Evolutionary conservation across 2,113 vertebrate species (phyloP), one percentile per base, ranked within the genome.

Genomic region (Nannobrachium achirus): DNA sequence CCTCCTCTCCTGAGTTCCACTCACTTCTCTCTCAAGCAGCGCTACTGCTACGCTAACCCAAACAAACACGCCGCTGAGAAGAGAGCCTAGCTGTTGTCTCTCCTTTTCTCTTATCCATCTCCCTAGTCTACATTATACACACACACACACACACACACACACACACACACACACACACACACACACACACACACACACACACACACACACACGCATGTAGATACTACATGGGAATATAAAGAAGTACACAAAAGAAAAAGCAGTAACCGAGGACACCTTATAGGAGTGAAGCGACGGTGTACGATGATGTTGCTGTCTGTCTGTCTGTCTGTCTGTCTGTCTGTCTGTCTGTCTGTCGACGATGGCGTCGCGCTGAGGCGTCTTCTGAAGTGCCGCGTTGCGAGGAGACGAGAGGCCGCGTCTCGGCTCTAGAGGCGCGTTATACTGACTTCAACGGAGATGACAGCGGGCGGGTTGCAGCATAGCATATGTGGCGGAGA

Each of bases 71-170:
- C 8, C 10, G 38, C 10, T 59, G 15, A n/a, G 25, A 25, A 20
- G 39, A 48, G 57, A 75, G 55, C 64, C 55, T 57, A 15, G n/a
- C n/a, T n/a, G n/a, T n/a, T n/a, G n/a, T 67, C 14, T 39, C 46
- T 51, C 39, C 18, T 39, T 13, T 19, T 44, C 57, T 16, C 40
- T 93, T 93, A 92, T 89, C 86, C 81, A 64, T 76, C 75, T 82
- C 78, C 79, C 46, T n/a, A 75, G 75, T 45, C 46, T 63, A 71
- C 64, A 42, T 72, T 25, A 39, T 49, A 73, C 50, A 20, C 63
- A 75, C 71, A 66, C 76, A 71, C 48, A 4, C 73, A 45, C 45
- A 50, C 50, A 46, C 50, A 63, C 71, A 66, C 44, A 40, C 46
- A 46, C 19, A 69, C 11, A 55, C 46, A 69, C 42, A 70, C 61